Conservation (phyloP, 2,113 vertebrate species). For the Phalacrocorax carbo region DNA sequence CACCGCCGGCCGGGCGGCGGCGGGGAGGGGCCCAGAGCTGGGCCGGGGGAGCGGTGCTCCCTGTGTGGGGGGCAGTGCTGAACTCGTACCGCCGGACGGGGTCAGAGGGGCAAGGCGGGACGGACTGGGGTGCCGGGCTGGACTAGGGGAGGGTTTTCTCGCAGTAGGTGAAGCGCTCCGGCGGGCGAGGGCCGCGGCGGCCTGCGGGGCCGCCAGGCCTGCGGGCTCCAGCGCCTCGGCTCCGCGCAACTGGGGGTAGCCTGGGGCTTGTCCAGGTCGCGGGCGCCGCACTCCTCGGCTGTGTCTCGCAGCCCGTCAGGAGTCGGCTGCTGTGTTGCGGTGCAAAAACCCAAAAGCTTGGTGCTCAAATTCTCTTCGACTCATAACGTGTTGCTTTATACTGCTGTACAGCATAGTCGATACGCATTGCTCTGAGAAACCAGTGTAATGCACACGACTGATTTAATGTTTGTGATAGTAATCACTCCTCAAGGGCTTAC, state of each 20-base stretch:
- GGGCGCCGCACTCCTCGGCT: neutral
- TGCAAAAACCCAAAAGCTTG: accelerated
- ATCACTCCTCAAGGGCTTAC: neutral
- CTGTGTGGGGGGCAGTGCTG: neutral
- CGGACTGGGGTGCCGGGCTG: no score
- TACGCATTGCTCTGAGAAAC: accelerated
- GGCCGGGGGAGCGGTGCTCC: neutral
- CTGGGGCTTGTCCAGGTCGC: accelerated
- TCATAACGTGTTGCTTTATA: accelerated
- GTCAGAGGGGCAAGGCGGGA: neutral
- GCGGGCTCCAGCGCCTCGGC: no score
- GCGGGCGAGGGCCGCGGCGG: neutral
- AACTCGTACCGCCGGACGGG: neutral
- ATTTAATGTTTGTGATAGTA: accelerated
- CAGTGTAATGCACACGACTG: accelerated
- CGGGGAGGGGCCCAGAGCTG: neutral
- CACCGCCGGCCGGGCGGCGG: neutral
- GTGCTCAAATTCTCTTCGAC: accelerated
- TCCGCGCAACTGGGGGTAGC: neutral
- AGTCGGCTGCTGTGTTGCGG: neutral
- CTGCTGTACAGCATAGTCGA: accelerated
- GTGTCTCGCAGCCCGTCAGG: neutral
- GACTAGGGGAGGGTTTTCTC: neutral
- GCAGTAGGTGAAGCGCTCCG: neutral
- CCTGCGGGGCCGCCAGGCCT: neutral